Evolutionary conservation across 2,797 vertebrate species (phyloP).

Genomic region (Apogon hyalosoma): DNA sequence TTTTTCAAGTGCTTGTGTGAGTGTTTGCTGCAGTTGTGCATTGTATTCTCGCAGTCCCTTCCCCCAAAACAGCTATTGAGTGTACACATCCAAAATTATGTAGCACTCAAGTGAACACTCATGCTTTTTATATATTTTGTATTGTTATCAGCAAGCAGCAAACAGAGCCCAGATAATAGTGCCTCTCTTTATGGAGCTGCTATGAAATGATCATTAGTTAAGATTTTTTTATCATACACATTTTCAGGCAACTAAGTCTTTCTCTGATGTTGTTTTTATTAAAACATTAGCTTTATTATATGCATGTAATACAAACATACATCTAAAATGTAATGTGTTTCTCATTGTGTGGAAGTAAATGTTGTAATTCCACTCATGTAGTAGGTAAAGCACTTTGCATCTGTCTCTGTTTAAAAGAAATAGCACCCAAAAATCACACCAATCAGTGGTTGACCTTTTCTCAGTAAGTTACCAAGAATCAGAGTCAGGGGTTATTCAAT

Average conservation of each 20-base stretch:
- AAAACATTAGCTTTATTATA: neutral
- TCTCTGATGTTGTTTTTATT: neutral
- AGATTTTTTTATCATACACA: neutral
- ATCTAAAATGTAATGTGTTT: neutral
- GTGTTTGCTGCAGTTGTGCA: conserved; percentile 6
- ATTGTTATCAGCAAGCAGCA: too few relatives aligned
- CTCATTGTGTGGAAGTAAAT: neutral
- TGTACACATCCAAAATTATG: neutral
- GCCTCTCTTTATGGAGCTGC: too few relatives aligned
- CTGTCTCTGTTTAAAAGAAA: too few relatives aligned
- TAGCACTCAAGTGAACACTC: neutral
- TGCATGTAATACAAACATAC: too few relatives aligned
- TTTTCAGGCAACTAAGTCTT: neutral
- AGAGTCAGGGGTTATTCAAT: too few relatives aligned
- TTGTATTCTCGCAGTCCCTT: conserved; percentile 33
- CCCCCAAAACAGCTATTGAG: conserved; percentile 18
- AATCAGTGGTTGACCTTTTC: too few relatives aligned
- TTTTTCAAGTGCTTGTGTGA: conserved; percentile 1
- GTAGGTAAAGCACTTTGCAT: too few relatives aligned
- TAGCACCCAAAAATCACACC: too few relatives aligned
- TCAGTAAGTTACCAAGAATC: too few relatives aligned
- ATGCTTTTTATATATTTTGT: too few relatives aligned
- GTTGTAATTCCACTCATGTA: too few relatives aligned
- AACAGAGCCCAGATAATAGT: too few relatives aligned
- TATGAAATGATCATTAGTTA: neutral